Evolutionary conservation across 2,113 vertebrate species (phyloP).

Genomic region (Tragelaphus strepsiceros): DNA sequence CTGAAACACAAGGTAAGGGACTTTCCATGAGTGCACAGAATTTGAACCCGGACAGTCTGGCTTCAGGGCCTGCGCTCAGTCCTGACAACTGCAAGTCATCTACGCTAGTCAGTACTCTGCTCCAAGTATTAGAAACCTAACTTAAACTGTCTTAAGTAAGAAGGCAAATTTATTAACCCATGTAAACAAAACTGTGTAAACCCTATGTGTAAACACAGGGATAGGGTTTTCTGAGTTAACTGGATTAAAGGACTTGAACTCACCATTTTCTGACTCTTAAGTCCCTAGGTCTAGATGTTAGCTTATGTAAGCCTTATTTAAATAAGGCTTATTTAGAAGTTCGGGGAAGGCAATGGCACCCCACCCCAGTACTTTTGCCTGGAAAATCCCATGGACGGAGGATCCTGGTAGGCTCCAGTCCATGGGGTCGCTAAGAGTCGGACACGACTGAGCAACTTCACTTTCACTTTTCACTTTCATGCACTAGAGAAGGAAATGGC

Average conservation of each 20-base stretch:
- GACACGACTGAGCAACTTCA: too few species aligned
- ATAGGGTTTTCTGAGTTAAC: background rate
- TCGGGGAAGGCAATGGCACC: background rate
- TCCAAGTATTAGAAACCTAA: background rate
- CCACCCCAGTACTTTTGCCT: too few species aligned
- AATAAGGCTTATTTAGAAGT: background rate
- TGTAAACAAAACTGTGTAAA: background rate
- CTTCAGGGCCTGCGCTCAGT: background rate
- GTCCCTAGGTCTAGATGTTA: background rate
- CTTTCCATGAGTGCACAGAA: background rate
- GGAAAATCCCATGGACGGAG: too few species aligned
- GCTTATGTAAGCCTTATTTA: background rate
- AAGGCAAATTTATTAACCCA: background rate
- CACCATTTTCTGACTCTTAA: background rate
- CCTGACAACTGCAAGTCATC: background rate
- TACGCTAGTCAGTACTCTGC: background rate
- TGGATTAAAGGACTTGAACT: background rate
- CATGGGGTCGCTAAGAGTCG: too few species aligned
- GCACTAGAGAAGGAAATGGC: too few species aligned
- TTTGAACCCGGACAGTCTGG: background rate
- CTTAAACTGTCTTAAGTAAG: background rate
- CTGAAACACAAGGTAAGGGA: background rate
- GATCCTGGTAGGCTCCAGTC: too few species aligned
- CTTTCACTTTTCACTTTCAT: too few species aligned
- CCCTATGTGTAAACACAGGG: background rate